Evolutionary conservation across 2,113 vertebrate genomes (phyloP).

Genomic region (Cynocephalus volans): DNA sequence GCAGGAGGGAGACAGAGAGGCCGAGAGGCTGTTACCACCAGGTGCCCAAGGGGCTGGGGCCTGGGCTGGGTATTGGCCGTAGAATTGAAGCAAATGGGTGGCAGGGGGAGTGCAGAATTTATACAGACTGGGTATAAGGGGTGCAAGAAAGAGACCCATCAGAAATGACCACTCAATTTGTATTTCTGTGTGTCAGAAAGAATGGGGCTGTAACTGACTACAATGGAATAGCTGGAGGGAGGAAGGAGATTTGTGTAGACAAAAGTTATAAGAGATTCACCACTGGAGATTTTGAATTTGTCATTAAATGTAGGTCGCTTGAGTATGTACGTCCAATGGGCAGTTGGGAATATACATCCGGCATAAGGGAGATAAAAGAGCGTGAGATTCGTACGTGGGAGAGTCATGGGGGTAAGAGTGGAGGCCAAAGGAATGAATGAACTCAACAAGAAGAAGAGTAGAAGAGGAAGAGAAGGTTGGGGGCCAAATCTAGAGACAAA

Average conservation of each 20-base stretch:
- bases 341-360: not conserved
- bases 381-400: too few relatives aligned
- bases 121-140: not conserved
- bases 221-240: not conserved
- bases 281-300: not conserved
- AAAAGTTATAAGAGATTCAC: not conserved
- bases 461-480: not conserved
- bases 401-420: too few relatives aligned
- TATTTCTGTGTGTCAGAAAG: not conserved
- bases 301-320: not conserved
- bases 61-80: not conserved
- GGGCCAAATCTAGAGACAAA: not conserved
- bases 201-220: not conserved
- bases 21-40: not conserved
- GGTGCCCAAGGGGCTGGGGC: too few relatives aligned
- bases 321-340: not conserved
- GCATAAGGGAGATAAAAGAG: not conserved
- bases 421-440: not conserved
- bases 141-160: not conserved
- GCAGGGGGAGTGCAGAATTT: not conserved
- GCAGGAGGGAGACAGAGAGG: not conserved
- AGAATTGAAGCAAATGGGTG: rapidly evolving
- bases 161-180: not conserved
- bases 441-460: not conserved
- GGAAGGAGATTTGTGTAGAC: not conserved